Conservation (phyloP, 2,113 vertebrate species). For the Oncorhynchus tshawytscha region DNA sequence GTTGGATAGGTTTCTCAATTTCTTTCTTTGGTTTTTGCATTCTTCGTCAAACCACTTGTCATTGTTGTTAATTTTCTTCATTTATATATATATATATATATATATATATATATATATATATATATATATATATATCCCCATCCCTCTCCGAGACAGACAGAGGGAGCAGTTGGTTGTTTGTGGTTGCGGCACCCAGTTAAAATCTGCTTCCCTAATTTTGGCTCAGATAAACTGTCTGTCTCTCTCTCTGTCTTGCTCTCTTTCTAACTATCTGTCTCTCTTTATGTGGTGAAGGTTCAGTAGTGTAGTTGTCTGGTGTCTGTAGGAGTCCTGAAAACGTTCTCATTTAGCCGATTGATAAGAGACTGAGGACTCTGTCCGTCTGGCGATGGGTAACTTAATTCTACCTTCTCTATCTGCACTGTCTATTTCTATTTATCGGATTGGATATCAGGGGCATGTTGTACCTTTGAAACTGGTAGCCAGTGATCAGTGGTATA, state of each 20-base stretch:
- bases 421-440: too few species aligned
- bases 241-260: neutral
- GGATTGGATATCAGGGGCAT: too few species aligned
- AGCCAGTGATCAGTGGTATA: too few species aligned
- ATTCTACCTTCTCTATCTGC: neutral
- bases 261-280: neutral
- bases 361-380: neutral
- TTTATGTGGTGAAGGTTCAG: neutral
- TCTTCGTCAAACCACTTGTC: too few species aligned
- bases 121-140: neutral
- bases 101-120: neutral
- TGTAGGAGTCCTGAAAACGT: neutral
- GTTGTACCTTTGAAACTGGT: too few species aligned
- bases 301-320: neutral
- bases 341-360: constrained; percentile 1
- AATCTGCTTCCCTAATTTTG: constrained; percentile 7
- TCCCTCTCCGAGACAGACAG: constrained; percentile 1
- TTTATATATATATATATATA: neutral
- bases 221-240: neutral
- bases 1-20: too few species aligned
- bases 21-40: too few species aligned
- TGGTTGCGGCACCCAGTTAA: neutral
- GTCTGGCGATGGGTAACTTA: neutral
- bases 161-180: constrained; percentile 20
- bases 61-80: too few species aligned